phyloP scores from a whole-genome alignment of 2,888 invertebrate genomes.

The Coelogynopora nodosa region DNA sequence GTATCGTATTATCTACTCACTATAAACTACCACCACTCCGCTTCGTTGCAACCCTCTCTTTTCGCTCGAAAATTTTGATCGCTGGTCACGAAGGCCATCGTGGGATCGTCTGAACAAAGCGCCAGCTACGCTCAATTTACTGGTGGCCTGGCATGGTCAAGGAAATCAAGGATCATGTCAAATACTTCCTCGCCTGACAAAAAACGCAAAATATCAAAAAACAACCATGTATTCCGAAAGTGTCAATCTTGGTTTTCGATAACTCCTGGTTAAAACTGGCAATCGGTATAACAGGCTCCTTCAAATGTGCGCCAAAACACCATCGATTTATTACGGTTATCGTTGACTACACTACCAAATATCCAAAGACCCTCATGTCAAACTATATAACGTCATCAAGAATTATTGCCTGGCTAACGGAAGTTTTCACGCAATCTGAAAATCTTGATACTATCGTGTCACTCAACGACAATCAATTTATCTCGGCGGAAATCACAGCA shows the following conservation, averaged over 20 bases:
- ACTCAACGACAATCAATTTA: background rate
- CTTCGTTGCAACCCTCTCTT: background rate
- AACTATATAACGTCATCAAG: background rate
- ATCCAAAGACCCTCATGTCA: background rate
- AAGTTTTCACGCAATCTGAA: background rate
- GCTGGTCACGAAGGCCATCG: background rate
- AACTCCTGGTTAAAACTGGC: background rate
- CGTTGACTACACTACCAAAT: background rate
- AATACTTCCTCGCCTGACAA: background rate
- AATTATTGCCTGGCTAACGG: background rate
- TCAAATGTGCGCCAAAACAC: background rate
- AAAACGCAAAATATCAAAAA: no score
- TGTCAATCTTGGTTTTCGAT: background rate
- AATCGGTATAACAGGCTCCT: background rate
- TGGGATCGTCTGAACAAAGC: background rate
- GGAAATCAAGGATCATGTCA: background rate
- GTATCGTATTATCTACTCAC: background rate
- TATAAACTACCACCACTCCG: background rate
- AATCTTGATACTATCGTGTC: background rate
- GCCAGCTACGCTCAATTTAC: background rate
- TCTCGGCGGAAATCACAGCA: background rate
- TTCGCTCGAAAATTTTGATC: background rate
- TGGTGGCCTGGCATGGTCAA: background rate
- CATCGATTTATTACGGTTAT: background rate
- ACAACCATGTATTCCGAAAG: background rate